Conservation (phyloP, 2,888 invertebrate species). For the Liodrosophila aerea region DNA sequence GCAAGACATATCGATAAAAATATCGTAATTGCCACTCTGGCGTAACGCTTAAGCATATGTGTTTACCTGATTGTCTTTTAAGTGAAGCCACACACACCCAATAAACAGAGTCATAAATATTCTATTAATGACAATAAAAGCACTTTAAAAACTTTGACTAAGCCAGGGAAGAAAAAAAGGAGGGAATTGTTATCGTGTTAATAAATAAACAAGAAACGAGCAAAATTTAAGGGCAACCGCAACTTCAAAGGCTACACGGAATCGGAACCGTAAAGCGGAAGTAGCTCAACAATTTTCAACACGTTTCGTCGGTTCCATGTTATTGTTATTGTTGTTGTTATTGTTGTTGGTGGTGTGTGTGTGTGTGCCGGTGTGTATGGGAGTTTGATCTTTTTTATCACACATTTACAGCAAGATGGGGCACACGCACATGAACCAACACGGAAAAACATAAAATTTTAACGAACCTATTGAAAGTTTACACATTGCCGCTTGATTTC, state of each 20-base stretch:
- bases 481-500: slow-evolving; percentile 77
- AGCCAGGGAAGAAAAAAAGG: slow-evolving; percentile 24
- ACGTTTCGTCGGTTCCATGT: slow-evolving; percentile 56
- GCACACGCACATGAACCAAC: slow-evolving; percentile 26
- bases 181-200: slow-evolving; percentile 45
- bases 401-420: slow-evolving; percentile 20
- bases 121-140: slow-evolving; percentile 58
- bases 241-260: slow-evolving; percentile 52
- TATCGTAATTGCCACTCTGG: too few species aligned
- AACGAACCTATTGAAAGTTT: slow-evolving; percentile 80
- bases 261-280: slow-evolving; percentile 44
- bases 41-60: too few species aligned
- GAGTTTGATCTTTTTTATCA: slow-evolving; percentile 36
- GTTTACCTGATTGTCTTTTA: too few species aligned
- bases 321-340: slow-evolving; percentile 11
- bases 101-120: slow-evolving; percentile 52
- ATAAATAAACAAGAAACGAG: slow-evolving; percentile 50
- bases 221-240: slow-evolving; percentile 38
- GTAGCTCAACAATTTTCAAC: slow-evolving; percentile 74
- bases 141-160: slow-evolving; percentile 50
- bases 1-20: too few species aligned
- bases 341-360: slow-evolving; percentile 1
- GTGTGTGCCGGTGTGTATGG: slow-evolving; percentile 20
- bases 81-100: slow-evolving; percentile 8
- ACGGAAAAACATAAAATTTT: slow-evolving; percentile 78